Conservation (phyloP, 2,113 vertebrate species). For the Phalacrocorax pelagicus region DNA sequence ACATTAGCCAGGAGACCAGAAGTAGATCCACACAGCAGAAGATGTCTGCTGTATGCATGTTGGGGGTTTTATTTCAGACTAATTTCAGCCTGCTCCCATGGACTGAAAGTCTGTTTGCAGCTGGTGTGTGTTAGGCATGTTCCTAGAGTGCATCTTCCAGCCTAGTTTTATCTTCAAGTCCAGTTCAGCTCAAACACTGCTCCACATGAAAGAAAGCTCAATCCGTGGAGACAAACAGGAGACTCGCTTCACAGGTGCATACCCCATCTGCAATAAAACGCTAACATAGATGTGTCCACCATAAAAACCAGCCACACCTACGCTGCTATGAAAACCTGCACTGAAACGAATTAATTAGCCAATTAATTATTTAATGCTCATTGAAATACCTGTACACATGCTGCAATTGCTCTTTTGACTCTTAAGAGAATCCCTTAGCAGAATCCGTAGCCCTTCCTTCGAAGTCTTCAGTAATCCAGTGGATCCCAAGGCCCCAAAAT, state of each 20-base stretch:
- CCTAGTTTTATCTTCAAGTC: neutral
- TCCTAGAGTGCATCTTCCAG: neutral
- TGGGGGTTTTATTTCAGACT: neutral
- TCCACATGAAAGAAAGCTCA: neutral
- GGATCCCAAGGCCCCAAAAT: neutral
- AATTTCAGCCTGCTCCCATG: neutral
- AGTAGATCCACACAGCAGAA: neutral
- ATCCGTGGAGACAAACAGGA: neutral
- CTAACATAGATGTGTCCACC: neutral
- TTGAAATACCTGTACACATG: neutral
- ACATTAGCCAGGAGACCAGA: neutral
- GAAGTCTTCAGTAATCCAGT: neutral
- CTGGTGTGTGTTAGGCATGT: neutral
- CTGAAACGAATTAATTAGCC: slow-evolving; percentile 18
- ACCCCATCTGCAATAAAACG: neutral
- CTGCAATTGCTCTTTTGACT: slow-evolving; percentile 1
- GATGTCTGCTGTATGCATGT: neutral
- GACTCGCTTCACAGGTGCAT: neutral
- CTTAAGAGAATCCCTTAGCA: neutral
- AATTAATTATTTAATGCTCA: slow-evolving; percentile 11
- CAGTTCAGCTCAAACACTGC: neutral
- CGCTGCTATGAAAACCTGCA: neutral
- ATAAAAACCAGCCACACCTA: neutral
- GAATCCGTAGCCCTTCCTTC: neutral
- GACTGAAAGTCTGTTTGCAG: neutral